phyloP scores from a whole-genome alignment of 53 echinoderm and acorn worm species.

The Hippasteria phrygiana region DNA sequence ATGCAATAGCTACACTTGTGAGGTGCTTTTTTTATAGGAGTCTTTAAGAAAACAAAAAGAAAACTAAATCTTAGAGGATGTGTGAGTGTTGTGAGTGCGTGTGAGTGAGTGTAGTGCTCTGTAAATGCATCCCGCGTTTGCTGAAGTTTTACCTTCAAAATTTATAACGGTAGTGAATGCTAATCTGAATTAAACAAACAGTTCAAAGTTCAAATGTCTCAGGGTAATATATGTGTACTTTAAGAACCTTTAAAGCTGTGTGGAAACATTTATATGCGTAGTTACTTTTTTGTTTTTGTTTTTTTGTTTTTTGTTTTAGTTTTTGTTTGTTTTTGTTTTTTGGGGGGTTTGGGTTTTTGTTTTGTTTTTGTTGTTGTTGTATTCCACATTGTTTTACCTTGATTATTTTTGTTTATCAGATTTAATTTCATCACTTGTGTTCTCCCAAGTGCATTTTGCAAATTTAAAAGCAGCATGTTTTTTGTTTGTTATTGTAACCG shows the following conservation, averaged over 20 bases:
- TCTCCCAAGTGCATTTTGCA: neutral
- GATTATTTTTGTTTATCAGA: neutral
- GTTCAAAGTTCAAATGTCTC: slow-evolving; percentile 60
- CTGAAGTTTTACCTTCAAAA: slow-evolving; percentile 47
- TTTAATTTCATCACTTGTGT: neutral
- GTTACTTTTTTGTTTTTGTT: neutral
- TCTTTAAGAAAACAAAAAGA: slow-evolving; percentile 7
- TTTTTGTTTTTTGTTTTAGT: neutral
- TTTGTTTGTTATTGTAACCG: neutral
- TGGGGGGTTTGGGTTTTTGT: too few relatives aligned
- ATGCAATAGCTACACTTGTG: slow-evolving; percentile 66
- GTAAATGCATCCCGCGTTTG: slow-evolving; percentile 47
- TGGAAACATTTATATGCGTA: neutral
- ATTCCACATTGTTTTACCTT: slow-evolving; percentile 5
- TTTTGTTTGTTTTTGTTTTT: neutral
- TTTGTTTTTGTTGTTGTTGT: neutral
- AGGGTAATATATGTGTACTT: slow-evolving; percentile 67
- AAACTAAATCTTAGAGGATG: slow-evolving; percentile 16
- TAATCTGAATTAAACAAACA: slow-evolving; percentile 39
- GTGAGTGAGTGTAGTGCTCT: slow-evolving; percentile 3
- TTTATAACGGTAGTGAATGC: slow-evolving; percentile 60
- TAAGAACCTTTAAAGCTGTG: slow-evolving; percentile 30
- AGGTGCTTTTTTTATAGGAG: slow-evolving; percentile 68
- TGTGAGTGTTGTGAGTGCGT: neutral
- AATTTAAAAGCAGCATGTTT: neutral